These are phyloP conservation scores for Pachyrhynchus sulphureomaculatus DNA, from an alignment of 1,140 invertebrate species.

Conservation along the genomic window DNA sequence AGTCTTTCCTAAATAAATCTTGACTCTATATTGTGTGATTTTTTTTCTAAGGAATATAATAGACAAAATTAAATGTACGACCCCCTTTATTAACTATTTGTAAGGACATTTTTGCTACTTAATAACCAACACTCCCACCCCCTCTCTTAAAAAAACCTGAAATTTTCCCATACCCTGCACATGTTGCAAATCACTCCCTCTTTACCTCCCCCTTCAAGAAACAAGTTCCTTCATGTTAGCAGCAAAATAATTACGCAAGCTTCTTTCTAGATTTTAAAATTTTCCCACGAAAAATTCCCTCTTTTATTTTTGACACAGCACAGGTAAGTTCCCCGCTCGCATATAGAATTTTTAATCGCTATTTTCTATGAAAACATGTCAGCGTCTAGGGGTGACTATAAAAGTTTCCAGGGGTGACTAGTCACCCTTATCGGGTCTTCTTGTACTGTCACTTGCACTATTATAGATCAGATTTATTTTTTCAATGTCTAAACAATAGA, in stretches of 20 bases:
- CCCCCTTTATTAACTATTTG: too few relatives aligned
- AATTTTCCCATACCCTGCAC: neutral
- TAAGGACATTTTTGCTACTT: too few relatives aligned
- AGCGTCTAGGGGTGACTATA: conserved; percentile 12
- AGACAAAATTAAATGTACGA: too few relatives aligned
- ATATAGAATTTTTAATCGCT: conserved; percentile 10
- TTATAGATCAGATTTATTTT: conserved; percentile 11
- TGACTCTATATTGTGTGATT: too few relatives aligned
- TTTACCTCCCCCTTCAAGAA: neutral
- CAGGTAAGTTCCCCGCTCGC: conserved; percentile 10
- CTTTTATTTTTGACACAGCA: conserved; percentile 3
- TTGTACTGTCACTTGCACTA: conserved; percentile 12
- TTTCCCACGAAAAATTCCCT: conserved; percentile 15
- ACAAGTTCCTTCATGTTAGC: conserved; percentile 10
- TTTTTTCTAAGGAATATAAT: too few relatives aligned
- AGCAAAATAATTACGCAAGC: conserved; percentile 10
- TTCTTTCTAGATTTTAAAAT: conserved; percentile 2
- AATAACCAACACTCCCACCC: neutral
- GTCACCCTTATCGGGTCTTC: conserved; percentile 8
- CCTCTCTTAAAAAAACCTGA: neutral
- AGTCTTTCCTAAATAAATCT: too few relatives aligned
- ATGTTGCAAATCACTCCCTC: conserved; percentile 2
- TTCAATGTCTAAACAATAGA: neutral
- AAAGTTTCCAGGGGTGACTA: neutral
- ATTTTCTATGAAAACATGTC: conserved; percentile 12